phyloP scores from a whole-genome alignment of 2,888 invertebrate species.

The Crioceris asparagi region DNA sequence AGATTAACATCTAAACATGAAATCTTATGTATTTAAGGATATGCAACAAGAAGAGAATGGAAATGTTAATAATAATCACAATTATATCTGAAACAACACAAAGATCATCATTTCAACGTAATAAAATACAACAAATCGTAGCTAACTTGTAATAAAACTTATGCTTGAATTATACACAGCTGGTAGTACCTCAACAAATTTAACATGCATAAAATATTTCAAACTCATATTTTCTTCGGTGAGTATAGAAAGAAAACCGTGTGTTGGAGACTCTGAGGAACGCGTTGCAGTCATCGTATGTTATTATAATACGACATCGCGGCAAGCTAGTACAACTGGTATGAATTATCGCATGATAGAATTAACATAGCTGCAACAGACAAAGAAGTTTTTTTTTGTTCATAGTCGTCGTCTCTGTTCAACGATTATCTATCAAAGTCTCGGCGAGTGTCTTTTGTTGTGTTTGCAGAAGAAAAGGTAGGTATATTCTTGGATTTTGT shows the following conservation, averaged over 20 bases:
- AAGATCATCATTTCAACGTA: too few relatives aligned
- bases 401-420: constrained; percentile 28
- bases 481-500: constrained; percentile 11
- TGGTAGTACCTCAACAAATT: too few relatives aligned
- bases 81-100: too few relatives aligned
- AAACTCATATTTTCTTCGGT: constrained; percentile 14
- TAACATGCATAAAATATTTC: constrained; percentile 17
- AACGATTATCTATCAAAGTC: constrained; percentile 35
- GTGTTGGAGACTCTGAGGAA: constrained; percentile 10
- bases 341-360: constrained; percentile 31
- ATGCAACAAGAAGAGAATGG: too few relatives aligned
- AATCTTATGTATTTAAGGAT: too few relatives aligned
- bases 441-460: constrained; percentile 13
- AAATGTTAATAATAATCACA: too few relatives aligned
- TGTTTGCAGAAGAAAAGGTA: too few relatives aligned
- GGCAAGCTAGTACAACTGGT: constrained; percentile 26
- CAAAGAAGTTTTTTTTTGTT: constrained; percentile 33
- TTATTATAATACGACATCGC: constrained; percentile 29
- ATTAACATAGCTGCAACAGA: constrained; percentile 32
- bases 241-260: constrained; percentile 6
- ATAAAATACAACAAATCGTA: too few relatives aligned
- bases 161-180: too few relatives aligned
- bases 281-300: constrained; percentile 20
- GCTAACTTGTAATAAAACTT: too few relatives aligned
- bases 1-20: too few relatives aligned